Base-by-base conservation (phyloP, 2,113 vertebrate species). In the Hyaena hyaena region DNA sequence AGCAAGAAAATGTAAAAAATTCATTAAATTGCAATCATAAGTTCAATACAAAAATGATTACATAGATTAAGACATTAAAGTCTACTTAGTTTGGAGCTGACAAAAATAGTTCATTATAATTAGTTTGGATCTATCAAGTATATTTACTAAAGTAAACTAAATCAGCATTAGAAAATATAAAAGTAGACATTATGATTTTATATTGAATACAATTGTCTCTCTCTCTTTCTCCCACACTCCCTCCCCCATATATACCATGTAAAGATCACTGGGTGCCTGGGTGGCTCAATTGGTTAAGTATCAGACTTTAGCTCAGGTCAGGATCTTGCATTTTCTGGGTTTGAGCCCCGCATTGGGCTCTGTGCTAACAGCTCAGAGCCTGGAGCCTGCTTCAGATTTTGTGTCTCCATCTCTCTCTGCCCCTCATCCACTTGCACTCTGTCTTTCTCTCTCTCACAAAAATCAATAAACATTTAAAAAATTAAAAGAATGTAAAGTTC, bases 131-230 rank as follows among this genome's bases (percentile, higher is more conserved):
- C 28, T 8, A 50, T 39, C 2, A 86, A 43, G 28, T 31, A 58
- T 55, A 55, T 85, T 96, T 76, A 39, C 8, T 19, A 90, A 92
- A 55, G 76, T 91, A 79, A 94, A 88, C 69, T 48, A 83, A 65
- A 83, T 74, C 2, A 80, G 26, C 23, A 73, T 53, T 80, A 90
- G 3, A 26, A 84, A 93, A 88, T 19, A n/a, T 15, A 65, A 92
- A 77, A 71, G 5, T 61, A 85, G 33, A 95, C 74, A 81, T 35
- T 73, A 26, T 55, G 53, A 82, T 7, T 24, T 87, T 39, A 90
- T 50, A 71, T 26, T 21, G 21, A 84, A n/a, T 10, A n/a, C 24
- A 68, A 88, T 45, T 26, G 11, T 87, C 7, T 68, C 35, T 68
- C 31, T 80, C 2, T 26, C 63, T 33, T 10, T 17, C 16, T 61